These are phyloP conservation scores for Microvelia longipes DNA, from an alignment of 1,140 invertebrate genomes.

Conservation along the genomic window DNA sequence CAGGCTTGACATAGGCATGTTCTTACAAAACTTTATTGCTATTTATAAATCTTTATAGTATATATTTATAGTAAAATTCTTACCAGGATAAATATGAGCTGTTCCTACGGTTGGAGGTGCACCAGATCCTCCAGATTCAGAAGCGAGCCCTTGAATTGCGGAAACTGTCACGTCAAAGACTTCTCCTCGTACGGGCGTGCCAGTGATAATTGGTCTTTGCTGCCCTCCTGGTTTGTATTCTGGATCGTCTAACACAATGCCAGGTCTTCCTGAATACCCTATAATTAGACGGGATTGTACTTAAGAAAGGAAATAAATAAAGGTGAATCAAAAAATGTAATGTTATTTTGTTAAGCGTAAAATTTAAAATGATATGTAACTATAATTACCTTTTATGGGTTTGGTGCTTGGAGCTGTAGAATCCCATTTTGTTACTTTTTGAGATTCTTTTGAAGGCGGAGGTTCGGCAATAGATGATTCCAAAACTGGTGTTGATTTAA, in stretches of 20 bases:
- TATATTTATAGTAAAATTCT: no score
- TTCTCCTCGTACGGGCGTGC: constrained; percentile 42
- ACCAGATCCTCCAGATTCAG: constrained; percentile 34
- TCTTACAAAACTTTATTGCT: no score
- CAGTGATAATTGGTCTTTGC: constrained; percentile 25
- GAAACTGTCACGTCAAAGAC: constrained; percentile 78
- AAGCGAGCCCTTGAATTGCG: constrained; percentile 70
- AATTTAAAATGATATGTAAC: not conserved
- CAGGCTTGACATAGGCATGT: no score
- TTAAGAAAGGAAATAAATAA: no score
- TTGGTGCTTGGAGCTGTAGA: constrained; percentile 8
- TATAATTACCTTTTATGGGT: constrained; percentile 11
- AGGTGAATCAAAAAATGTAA: constrained; percentile 2
- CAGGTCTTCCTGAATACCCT: constrained; percentile 52
- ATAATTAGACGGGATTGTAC: no score
- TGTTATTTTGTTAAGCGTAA: not conserved
- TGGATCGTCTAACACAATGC: constrained; percentile 65
- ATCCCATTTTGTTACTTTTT: constrained; percentile 20
- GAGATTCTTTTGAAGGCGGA: constrained; percentile 13
- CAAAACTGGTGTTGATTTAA: constrained; percentile 9
- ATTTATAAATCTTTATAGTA: no score
- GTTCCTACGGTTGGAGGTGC: constrained; percentile 32
- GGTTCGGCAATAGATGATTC: constrained; percentile 20
- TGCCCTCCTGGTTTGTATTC: constrained; percentile 50
- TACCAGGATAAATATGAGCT: constrained; percentile 39